These are phyloP conservation scores for Rotaria socialis DNA, from an alignment of 2,888 invertebrate genomes.

Conservation along the genomic window DNA sequence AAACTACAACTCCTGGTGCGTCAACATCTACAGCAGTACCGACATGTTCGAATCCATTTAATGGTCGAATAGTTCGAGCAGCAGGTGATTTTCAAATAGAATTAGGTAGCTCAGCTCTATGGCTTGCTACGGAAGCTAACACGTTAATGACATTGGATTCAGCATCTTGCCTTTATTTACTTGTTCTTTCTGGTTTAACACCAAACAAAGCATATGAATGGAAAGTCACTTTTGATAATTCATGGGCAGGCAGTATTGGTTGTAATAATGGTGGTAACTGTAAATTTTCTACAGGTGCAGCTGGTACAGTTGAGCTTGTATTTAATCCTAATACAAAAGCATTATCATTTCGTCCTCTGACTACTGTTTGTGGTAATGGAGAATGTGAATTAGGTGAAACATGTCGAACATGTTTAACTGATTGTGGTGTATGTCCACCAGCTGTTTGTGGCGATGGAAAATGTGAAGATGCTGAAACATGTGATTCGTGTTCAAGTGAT, in stretches of 20 bases:
- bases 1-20: conserved; percentile 13
- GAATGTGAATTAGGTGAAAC: conserved; percentile 45
- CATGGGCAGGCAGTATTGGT: conserved; percentile 40
- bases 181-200: conserved; percentile 41
- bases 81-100: conserved; percentile 42
- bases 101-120: conserved; percentile 35
- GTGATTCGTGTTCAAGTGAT: conserved; percentile 40
- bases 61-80: conserved; percentile 40
- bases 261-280: conserved; percentile 41
- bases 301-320: conserved; percentile 38
- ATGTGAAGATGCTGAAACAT: conserved; percentile 43
- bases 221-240: conserved; percentile 45
- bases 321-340: conserved; percentile 41
- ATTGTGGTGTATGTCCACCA: conserved; percentile 35
- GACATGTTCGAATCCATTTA: conserved; percentile 36
- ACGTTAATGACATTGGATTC: conserved; percentile 41
- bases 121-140: conserved; percentile 42
- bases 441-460: conserved; percentile 40
- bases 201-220: conserved; percentile 38
- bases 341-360: conserved; percentile 28
- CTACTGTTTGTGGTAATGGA: conserved; percentile 42
- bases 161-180: conserved; percentile 39
- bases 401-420: conserved; percentile 42
- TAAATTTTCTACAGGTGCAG: conserved; percentile 39
- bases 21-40: conserved; percentile 14